A percentile compares a stretch with the other conserved stretches of the same genome.
Conservation (phyloP, 2,797 vertebrate species). For the Emydoidea blandingii region DNA sequence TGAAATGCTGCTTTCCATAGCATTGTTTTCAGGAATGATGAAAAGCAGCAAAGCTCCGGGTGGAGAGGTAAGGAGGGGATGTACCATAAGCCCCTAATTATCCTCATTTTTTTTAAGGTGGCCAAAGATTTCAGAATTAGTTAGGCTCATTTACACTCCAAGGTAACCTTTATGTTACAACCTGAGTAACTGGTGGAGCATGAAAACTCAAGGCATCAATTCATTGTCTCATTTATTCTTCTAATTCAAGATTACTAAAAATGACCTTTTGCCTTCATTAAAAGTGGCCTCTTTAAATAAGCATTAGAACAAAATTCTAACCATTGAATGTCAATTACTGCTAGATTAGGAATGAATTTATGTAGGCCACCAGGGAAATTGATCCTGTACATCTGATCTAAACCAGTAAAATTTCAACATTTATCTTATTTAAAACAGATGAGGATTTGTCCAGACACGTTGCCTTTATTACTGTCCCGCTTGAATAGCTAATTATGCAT, state of each 20-base stretch:
- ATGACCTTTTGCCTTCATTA: slow-evolving; percentile 64
- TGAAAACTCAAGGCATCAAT: slow-evolving; percentile 50
- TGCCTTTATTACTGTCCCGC: not conserved
- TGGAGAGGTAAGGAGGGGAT: not conserved
- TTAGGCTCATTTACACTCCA: slow-evolving; percentile 46
- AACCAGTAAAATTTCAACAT: slow-evolving; percentile 30
- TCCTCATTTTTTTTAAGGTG: not conserved
- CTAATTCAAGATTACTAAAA: slow-evolving; percentile 64
- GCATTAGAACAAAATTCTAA: slow-evolving; percentile 62
- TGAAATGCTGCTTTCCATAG: not conserved
- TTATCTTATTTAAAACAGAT: slow-evolving; percentile 53
- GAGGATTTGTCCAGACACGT: not conserved
- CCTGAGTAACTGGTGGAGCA: slow-evolving; percentile 4
- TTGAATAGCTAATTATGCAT: slow-evolving; percentile 22
- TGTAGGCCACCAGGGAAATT: slow-evolving; percentile 38
- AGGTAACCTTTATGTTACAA: slow-evolving; percentile 37
- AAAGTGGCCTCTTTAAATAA: slow-evolving; percentile 66
- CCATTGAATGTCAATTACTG: slow-evolving; percentile 48
- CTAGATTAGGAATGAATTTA: slow-evolving; percentile 50
- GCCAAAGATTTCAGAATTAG: slow-evolving; percentile 8
- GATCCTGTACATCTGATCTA: slow-evolving; percentile 21
- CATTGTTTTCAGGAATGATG: not conserved
- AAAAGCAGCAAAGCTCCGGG: not conserved
- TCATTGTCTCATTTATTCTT: slow-evolving; percentile 52
- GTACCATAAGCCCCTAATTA: slow-evolving; percentile 19